phyloP scores from a whole-genome alignment of 2,888 invertebrate genomes.

The Hermaeophaga mercurialis region DNA sequence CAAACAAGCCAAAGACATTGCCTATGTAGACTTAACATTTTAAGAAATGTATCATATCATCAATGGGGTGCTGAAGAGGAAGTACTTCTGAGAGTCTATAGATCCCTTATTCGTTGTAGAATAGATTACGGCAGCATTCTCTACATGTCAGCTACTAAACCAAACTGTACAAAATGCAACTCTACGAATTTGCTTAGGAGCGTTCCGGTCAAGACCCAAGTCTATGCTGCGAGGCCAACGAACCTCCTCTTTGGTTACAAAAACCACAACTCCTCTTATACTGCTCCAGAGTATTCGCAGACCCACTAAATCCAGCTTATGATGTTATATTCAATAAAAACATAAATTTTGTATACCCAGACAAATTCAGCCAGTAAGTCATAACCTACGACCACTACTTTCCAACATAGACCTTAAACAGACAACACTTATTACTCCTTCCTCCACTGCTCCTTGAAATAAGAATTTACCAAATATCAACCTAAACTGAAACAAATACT shows the following conservation, averaged over 20 bases:
- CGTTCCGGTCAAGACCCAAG: background rate
- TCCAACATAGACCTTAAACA: too few species aligned
- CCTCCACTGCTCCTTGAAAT: background rate
- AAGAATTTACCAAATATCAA: too few species aligned
- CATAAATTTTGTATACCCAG: too few species aligned
- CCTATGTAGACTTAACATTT: too few species aligned
- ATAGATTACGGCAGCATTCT: slow-evolving; percentile 5
- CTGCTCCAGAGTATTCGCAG: background rate
- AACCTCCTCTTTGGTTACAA: too few species aligned
- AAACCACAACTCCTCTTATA: background rate
- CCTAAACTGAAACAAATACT: background rate
- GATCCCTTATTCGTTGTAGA: slow-evolving; percentile 2
- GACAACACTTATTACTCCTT: too few species aligned
- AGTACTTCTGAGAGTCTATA: slow-evolving; percentile 2
- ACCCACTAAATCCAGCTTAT: background rate
- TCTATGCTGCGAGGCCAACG: too few species aligned
- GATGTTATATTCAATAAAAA: background rate
- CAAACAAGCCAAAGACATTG: background rate
- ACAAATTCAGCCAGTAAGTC: too few species aligned
- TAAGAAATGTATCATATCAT: slow-evolving; percentile 3
- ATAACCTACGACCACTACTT: background rate
- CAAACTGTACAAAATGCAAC: slow-evolving; percentile 4
- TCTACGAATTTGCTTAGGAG: too few species aligned
- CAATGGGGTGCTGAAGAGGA: background rate
- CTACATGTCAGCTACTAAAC: slow-evolving; percentile 3